These are phyloP conservation scores for Alitta virens DNA, from an alignment of 2,888 invertebrate genomes.

Conservation along the genomic window DNA sequence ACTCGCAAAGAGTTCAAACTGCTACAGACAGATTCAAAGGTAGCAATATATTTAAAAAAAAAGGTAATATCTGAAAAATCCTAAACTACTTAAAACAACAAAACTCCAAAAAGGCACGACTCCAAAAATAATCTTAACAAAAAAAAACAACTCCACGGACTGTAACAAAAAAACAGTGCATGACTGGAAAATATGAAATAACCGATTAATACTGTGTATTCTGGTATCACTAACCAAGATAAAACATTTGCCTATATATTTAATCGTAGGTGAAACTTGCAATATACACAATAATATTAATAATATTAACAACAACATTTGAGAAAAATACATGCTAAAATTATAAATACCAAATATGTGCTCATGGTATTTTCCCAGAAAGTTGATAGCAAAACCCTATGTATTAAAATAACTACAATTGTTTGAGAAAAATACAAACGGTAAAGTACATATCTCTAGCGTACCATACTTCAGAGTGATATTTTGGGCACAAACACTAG, in stretches of 20 bases:
- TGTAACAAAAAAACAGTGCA: background rate
- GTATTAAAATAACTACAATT: slow-evolving; percentile 20
- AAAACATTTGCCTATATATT: slow-evolving; percentile 5
- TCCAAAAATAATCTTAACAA: slow-evolving; percentile 20
- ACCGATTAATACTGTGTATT: slow-evolving; percentile 18
- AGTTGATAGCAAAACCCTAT: slow-evolving; percentile 18
- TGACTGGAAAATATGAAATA: slow-evolving; percentile 20
- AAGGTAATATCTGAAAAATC: no score
- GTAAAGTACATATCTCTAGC: slow-evolving; percentile 7
- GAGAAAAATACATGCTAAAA: slow-evolving; percentile 12
- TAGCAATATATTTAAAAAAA: no score
- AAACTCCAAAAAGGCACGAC: slow-evolving; percentile 13
- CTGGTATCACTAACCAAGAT: slow-evolving; percentile 10
- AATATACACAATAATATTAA: background rate
- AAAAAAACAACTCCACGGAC: slow-evolving; percentile 14
- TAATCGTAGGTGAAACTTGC: background rate
- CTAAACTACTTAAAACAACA: background rate
- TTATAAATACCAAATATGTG: slow-evolving; percentile 15
- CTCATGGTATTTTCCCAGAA: slow-evolving; percentile 12
- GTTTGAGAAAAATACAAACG: slow-evolving; percentile 15
- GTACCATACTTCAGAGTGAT: no score
- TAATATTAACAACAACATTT: slow-evolving; percentile 1
- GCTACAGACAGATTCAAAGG: no score
- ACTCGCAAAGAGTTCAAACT: no score
- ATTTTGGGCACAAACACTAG: slow-evolving; percentile 4